A percentile compares a stretch with the other conserved stretches of the same genome.
Conservation (phyloP, 2,113 vertebrate genomes). For the Pseudopipra pipra region DNA sequence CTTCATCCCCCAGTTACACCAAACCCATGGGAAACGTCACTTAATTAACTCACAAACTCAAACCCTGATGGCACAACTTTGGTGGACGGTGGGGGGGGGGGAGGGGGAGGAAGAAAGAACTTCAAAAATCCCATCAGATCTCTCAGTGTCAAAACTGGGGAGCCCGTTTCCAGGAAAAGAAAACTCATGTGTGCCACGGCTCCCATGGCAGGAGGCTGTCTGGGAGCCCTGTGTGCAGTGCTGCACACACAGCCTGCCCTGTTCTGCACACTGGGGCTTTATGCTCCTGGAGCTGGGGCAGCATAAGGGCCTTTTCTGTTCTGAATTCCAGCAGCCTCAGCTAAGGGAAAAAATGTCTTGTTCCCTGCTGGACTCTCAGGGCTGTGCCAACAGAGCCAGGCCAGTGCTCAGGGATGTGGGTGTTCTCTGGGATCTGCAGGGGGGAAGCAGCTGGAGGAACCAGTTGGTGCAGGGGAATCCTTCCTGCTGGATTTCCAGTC, state of each 20-base stretch:
- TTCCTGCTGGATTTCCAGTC: neutral
- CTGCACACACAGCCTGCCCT: conserved; percentile 16
- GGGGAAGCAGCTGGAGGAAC: neutral
- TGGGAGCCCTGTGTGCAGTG: neutral
- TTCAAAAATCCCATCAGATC: accelerated
- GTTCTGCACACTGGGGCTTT: conserved; percentile 49
- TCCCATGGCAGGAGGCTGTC: neutral
- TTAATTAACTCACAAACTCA: accelerated
- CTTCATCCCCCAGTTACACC: neutral
- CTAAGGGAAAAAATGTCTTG: conserved; percentile 12
- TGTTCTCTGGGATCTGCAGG: neutral
- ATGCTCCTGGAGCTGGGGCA: neutral
- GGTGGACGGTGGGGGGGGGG: neutral
- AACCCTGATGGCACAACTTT: neutral
- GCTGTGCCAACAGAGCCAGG: conserved; percentile 15
- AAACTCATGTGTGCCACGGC: neutral
- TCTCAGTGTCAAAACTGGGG: neutral
- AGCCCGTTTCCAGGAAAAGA: neutral
- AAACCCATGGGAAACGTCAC: no score
- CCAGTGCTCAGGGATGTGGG: neutral
- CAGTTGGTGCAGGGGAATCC: accelerated
- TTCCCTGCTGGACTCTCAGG: neutral
- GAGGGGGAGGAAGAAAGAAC: neutral
- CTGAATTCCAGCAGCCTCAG: neutral
- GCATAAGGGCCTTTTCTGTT: conserved; percentile 45